Evolutionary conservation across 2,113 vertebrate species (phyloP), one percentile per base, ranked within the genome.

Genomic region (Perca fluviatilis): DNA sequence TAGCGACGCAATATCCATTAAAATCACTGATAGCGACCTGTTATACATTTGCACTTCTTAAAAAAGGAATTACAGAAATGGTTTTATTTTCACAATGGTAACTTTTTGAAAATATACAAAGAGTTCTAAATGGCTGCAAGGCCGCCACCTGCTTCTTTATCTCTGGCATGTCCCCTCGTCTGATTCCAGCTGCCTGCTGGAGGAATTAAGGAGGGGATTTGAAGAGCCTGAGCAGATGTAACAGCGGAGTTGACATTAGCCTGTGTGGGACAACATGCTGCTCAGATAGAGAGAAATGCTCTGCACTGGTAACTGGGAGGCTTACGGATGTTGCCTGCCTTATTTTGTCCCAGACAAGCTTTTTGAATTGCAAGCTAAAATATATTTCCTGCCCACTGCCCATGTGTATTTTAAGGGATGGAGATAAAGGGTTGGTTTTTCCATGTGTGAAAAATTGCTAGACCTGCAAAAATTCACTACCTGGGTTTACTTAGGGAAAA

Each of bases 321-420:
- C 92, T 93, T 92, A 95, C 88, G 89, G 91, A 92, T 91, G 90
- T 88, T 75, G 79, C 89, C 89, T 66, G 87, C 88, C 91, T 93
- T 91, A 94, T 95, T 92, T 94, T 86, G 75, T 91, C 74, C 79
- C 68, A 33, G 90, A 86, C 89, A 92, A 88, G 89, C 78, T 88
- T 86, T 81, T 80, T 51, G 60, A 87, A 72, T 87, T 73, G 76
- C 86, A 67, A 60, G 77, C 77, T 84, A 86, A 82, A 93, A 70
- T 82, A 19, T 83, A 89, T 94, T 93, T 95, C 90, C 90, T 89
- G 85, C 86, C 73, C 12, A 49, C 51, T 88, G 83, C 87, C 83
- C 83, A 73, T 50, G 18, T 21, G n/a, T 82, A 88, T 86, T 88
- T 79, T 46, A 53, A 82, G 25, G 77, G 36, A 66, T 56, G 62